phyloP scores from a whole-genome alignment of 2,797 vertebrate species.

The Leptoclinus maculatus region DNA sequence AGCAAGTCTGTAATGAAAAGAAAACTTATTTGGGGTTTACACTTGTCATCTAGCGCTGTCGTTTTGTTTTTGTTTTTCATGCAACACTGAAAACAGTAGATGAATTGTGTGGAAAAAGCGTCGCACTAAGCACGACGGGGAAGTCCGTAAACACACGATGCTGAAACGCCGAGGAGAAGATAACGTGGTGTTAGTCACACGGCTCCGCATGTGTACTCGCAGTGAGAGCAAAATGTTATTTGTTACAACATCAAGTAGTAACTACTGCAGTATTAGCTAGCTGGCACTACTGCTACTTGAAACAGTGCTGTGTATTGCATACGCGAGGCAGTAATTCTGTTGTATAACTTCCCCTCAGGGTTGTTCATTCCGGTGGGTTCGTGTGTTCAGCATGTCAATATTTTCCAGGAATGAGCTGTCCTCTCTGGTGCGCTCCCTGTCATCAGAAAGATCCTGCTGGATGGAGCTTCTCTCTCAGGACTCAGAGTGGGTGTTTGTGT shows the following conservation, averaged over 20 bases:
- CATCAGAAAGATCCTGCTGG: constrained; percentile 32
- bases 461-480: constrained; percentile 19
- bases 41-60: constrained; percentile 22
- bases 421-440: constrained; percentile 14
- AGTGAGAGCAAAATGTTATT: background rate
- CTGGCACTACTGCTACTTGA: background rate
- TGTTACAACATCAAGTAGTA: background rate
- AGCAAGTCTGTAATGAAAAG: constrained; percentile 44
- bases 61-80: constrained; percentile 7
- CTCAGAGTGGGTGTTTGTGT: constrained; percentile 45
- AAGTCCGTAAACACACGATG: constrained; percentile 25
- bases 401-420: constrained; percentile 43
- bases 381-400: constrained; percentile 37
- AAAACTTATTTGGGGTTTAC: constrained; percentile 37
- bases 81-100: background rate
- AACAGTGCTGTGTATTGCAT: background rate
- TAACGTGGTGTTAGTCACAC: constrained; percentile 11
- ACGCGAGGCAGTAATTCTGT: constrained; percentile 17
- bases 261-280: constrained; percentile 4
- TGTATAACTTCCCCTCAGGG: constrained; percentile 8
- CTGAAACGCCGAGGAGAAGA: constrained; percentile 7
- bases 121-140: background rate
- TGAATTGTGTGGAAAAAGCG: constrained; percentile 22
- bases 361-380: constrained; percentile 25
- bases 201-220: background rate